Evolutionary conservation across 2,113 vertebrate species (phyloP), one percentile per base, ranked within the genome.

Genomic region (Ceuthmochares aereus): DNA sequence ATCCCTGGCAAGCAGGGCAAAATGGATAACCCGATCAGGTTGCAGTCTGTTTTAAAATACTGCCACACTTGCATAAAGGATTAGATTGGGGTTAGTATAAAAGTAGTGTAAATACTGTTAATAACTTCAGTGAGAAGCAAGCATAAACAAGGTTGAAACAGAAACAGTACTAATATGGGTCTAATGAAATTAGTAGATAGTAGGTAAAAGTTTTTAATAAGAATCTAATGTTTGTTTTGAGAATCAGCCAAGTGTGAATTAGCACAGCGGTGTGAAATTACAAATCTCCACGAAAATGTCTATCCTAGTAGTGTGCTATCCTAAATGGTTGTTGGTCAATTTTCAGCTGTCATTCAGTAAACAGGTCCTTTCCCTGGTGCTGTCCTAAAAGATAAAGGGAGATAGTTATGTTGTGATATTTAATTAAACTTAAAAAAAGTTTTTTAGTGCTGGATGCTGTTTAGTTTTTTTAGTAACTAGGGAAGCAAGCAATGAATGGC

Each of bases 21-120:
- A 93, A 62, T 49, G 56, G 77, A 36, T 80, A 78, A 80, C 77
- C 66, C 74, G 93, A 93, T 96, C 91, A 87, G 81, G 40, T 97
- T 97, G 83, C 94, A 90, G 84, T 59, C 89, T 51, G 82, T 95
- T 91, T 97, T 96, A 96, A 97, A 97, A 96, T 95, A 97, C 77
- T 85, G 69, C 73, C 32, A 54, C 73, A 23, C 75, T 95, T 95
- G 74, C 80, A 60, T 91, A 93, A 97, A 95, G 82, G 90, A 85
- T 91, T 94, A 94, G 55, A 34, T 54, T 64, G 40, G 79, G 74
- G 87, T 67, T 83, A 45, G n/a, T 81, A 75, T 73, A 84, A 43
- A 60, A 68, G 47, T 59, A 40, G 9, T 69, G 72, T 63, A 37
- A 95, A 87, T 93, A 17, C 58, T 55, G 76, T 27, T 76, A 62